Base-by-base conservation (phyloP, 2,797 vertebrate species). In the Astyanax mexicanus region DNA sequence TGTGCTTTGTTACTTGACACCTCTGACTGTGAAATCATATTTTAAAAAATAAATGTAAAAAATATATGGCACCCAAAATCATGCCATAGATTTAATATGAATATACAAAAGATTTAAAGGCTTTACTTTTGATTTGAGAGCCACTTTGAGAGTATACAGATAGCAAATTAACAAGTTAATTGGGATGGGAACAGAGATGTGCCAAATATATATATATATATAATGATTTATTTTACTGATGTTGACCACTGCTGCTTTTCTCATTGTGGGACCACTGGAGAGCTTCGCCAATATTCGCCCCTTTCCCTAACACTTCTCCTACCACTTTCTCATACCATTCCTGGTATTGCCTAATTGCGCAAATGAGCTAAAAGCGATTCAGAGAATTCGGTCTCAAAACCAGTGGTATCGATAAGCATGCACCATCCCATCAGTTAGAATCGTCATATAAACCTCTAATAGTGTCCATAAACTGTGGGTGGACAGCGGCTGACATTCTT, bases 211-310 rank as follows among this genome's bases (percentile, higher is more conserved):
- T 85, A 84, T 85, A 71, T 83, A 90, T 89, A 87, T 85, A 84
- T 85, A 74, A 86, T 89, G 85, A 89, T 91, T 91, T 90, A 89
- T 84, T 81, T 83, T 86, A 81, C 77, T 72, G 84, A 81, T 87
- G 71, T 68, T 52, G 82, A 84, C 84, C 84, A 88, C 88, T 86
- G 62, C 88, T 88, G 85, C 81, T 62, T 89, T 89, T 86, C 88
- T 87, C 84, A 75, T 80, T 78, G 75, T 37, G 69, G 49, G 82
- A 84, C 84, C 83, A 88, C 88, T 87, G 65, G 89, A 88, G 84
- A 82, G 81, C 85, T 69, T 75, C 85, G 88, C 88, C 90, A 91
- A 86, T 85, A 85, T 88, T n/a, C n/a, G 89, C 88, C 64, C 64
- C 85, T 84, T 85, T 61, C 10, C 84, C 85, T 84, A 81, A 86